A percentile compares a stretch with the other conserved stretches of the same genome.
These are phyloP conservation scores for Orthonevra nobilis DNA, from an alignment of 2,888 invertebrate species.

Conservation along the genomic window DNA sequence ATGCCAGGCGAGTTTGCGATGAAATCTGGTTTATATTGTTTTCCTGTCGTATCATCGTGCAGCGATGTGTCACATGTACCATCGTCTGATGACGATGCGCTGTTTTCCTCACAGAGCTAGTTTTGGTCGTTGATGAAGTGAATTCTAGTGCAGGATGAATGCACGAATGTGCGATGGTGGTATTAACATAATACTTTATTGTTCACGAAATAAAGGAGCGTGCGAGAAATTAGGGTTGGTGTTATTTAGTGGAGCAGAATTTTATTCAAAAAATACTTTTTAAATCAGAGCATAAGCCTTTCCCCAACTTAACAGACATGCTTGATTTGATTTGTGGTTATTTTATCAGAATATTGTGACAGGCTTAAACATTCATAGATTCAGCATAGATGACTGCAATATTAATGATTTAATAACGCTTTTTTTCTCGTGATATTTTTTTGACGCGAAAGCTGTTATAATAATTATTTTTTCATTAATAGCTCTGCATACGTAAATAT, in stretches of 20 bases:
- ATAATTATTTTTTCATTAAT: too few species aligned
- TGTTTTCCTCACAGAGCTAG: conserved; percentile 54
- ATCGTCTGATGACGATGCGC: conserved; percentile 55
- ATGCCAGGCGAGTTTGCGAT: conserved; percentile 53
- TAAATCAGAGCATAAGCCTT: too few species aligned
- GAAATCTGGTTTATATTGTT: conserved; percentile 70
- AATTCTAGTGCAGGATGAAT: conserved; percentile 6
- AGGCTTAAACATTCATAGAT: too few species aligned
- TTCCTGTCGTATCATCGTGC: conserved; percentile 68
- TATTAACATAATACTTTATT: conserved; percentile 70
- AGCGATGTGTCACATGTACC: conserved; percentile 65
- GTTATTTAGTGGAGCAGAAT: conserved; percentile 45
- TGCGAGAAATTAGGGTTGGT: conserved; percentile 17
- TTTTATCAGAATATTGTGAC: too few species aligned
- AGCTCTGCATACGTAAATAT: too few species aligned
- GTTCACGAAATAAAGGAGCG: conserved; percentile 43
- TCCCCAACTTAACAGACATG: too few species aligned
- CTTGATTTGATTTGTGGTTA: too few species aligned
- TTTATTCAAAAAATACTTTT: conserved; percentile 46
- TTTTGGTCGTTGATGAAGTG: conserved; percentile 49
- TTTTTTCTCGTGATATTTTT: too few species aligned
- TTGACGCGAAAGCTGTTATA: too few species aligned
- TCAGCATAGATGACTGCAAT: too few species aligned
- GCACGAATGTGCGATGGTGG: conserved; percentile 36
- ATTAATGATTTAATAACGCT: too few species aligned